phyloP scores from a whole-genome alignment of 1,140 invertebrate species.

The Bombus balteatus region DNA sequence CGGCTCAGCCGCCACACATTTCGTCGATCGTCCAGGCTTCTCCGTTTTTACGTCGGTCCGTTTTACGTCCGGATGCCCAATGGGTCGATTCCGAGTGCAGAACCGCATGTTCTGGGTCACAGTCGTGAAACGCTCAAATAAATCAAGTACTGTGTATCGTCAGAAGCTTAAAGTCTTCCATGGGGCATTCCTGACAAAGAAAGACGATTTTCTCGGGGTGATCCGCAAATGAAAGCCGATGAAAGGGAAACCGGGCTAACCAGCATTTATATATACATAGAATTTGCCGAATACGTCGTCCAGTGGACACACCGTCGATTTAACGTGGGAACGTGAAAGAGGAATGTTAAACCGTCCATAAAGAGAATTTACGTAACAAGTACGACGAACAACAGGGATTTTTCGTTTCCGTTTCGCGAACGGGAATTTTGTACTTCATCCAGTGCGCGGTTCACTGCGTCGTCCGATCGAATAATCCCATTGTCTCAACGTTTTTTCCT shows the following conservation, averaged over 20 bases:
- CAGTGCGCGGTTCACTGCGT: constrained; percentile 23
- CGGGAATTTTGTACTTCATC: constrained; percentile 51
- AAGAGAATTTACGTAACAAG: constrained; percentile 53
- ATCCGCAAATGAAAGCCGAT: constrained; percentile 29
- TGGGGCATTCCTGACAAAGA: constrained; percentile 63
- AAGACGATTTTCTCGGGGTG: constrained; percentile 62
- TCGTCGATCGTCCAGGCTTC: constrained; percentile 3
- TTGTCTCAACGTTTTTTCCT: not conserved
- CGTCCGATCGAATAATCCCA: constrained; percentile 28
- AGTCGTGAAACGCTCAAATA: constrained; percentile 69
- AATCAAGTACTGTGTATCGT: constrained; percentile 61
- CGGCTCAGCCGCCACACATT: not conserved
- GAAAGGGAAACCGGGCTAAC: constrained; percentile 9
- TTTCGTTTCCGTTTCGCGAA: constrained; percentile 48
- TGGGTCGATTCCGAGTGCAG: not conserved
- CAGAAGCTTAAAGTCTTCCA: constrained; percentile 67
- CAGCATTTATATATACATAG: not conserved
- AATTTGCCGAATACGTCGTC: constrained; percentile 19
- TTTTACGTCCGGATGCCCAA: constrained; percentile 16
- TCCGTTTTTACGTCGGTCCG: not conserved
- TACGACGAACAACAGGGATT: constrained; percentile 50
- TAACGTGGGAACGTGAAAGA: constrained; percentile 53
- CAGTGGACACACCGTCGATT: constrained; percentile 28
- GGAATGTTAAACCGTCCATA: constrained; percentile 54
- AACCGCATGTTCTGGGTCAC: constrained; percentile 47